Percentiles rank a stretch among this genome's conserved stretches.
These are phyloP conservation scores for Uloborus diversus DNA, from an alignment of 1,140 invertebrate species.

Conservation along the genomic window DNA sequence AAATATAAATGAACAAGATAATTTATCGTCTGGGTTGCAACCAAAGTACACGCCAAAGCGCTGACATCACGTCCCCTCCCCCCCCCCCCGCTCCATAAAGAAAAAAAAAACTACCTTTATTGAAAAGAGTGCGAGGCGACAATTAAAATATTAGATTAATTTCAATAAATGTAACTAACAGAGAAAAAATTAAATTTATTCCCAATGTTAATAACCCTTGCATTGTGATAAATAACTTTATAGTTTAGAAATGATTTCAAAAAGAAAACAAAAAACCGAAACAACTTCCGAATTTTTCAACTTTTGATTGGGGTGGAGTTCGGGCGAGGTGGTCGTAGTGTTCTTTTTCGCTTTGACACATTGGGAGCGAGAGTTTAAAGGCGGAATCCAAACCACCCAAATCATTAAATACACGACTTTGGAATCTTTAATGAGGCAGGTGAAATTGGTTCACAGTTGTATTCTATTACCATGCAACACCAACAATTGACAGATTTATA, in stretches of 20 bases:
- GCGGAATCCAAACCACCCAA: conserved; percentile 37
- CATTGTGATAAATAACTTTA: conserved; percentile 25
- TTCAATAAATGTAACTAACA: no score
- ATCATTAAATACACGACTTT: conserved; percentile 19
- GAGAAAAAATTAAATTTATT: no score
- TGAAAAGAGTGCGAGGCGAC: no score
- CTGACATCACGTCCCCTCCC: no score
- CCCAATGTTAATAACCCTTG: no score
- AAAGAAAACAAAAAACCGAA: conserved; percentile 15
- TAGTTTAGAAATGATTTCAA: neutral
- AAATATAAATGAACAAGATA: no score
- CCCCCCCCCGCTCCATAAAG: no score
- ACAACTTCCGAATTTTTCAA: neutral
- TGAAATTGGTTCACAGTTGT: conserved; percentile 2
- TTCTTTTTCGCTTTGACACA: conserved; percentile 9
- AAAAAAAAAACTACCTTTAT: no score
- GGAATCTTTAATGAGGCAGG: conserved; percentile 19
- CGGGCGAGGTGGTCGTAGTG: conserved; percentile 3
- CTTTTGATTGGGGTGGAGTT: conserved; percentile 15
- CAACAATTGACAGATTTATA: no score
- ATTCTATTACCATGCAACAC: neutral
- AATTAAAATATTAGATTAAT: no score
- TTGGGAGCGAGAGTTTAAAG: conserved; percentile 34
- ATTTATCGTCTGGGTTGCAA: no score
- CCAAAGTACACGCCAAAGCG: no score